Conservation (phyloP, 2,113 vertebrate genomes). For the Brachyhypopomus occidentalis region DNA sequence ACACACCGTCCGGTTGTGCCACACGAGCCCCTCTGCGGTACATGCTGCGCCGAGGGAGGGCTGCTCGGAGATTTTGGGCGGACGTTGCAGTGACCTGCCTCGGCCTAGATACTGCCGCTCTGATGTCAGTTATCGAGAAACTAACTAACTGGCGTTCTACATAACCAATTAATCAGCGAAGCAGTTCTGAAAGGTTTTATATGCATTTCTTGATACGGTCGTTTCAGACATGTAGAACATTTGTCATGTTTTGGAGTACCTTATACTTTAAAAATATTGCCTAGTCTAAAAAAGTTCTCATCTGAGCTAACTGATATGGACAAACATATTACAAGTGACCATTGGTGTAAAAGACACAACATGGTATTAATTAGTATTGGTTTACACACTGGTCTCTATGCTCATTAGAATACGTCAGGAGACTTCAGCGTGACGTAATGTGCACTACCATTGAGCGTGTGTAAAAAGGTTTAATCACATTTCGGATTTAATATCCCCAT, state of each 20-base stretch:
- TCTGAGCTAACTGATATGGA: conserved; percentile 36
- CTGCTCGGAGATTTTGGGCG: neutral
- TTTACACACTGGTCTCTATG: conserved; percentile 41
- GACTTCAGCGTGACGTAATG: conserved; percentile 39
- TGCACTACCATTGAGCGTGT: conserved; percentile 46
- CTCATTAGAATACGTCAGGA: conserved; percentile 35
- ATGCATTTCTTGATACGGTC: too few species aligned
- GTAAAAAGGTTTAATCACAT: conserved; percentile 43
- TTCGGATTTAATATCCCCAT: conserved; percentile 43
- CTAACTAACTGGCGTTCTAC: too few species aligned
- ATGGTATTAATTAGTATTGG: conserved; percentile 42
- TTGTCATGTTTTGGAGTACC: neutral
- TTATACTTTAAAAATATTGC: conserved; percentile 19
- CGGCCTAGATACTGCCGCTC: neutral
- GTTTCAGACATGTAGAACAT: too few species aligned
- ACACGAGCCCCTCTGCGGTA: neutral
- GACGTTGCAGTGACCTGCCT: neutral
- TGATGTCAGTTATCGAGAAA: neutral
- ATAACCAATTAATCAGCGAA: too few species aligned
- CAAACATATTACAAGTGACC: conserved; percentile 20
- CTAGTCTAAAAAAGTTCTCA: conserved; percentile 38
- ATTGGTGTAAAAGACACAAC: conserved; percentile 22
- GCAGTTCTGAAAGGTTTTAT: too few species aligned
- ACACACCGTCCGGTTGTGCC: too few species aligned
- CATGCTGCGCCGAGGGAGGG: neutral